phyloP scores from a whole-genome alignment of 2,888 invertebrate species.

The Mythimna lalbum region DNA sequence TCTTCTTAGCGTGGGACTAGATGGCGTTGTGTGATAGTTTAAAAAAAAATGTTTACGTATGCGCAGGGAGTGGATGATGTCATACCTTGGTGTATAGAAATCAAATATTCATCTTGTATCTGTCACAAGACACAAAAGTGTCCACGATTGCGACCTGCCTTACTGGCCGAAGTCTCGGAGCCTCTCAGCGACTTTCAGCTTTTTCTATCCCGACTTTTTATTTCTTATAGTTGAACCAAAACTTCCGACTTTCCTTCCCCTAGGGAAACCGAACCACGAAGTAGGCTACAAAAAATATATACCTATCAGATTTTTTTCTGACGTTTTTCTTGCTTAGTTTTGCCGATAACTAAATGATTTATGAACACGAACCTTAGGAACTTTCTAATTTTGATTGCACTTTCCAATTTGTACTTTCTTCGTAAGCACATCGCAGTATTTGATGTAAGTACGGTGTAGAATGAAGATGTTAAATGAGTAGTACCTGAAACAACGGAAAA shows the following conservation, averaged over 20 bases:
- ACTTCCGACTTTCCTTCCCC: slow-evolving; percentile 41
- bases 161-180: slow-evolving; percentile 30
- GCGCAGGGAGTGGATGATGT: no score
- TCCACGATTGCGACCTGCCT: no score
- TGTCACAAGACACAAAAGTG: no score
- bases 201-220: slow-evolving; percentile 35
- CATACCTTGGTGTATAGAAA: no score
- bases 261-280: slow-evolving; percentile 41
- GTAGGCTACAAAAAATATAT: slow-evolving; percentile 39
- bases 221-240: slow-evolving; percentile 39
- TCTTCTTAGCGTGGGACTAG: no score
- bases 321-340: slow-evolving; percentile 19
- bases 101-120: no score
- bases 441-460: slow-evolving; percentile 13
- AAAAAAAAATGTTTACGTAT: no score
- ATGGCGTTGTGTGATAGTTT: no score
- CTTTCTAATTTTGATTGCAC: slow-evolving; percentile 23
- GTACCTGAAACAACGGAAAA: slow-evolving; percentile 56
- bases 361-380: slow-evolving; percentile 12
- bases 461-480: slow-evolving; percentile 7
- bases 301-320: slow-evolving; percentile 11
- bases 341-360: slow-evolving; percentile 26
- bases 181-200: slow-evolving; percentile 28
- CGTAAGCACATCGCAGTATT: slow-evolving; percentile 5
- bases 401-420: slow-evolving; percentile 26